Percentiles rank a stretch among this genome's conserved stretches.
These are phyloP conservation scores for Synergus japonicus DNA, from an alignment of 2,888 invertebrate species.

Conservation along the genomic window DNA sequence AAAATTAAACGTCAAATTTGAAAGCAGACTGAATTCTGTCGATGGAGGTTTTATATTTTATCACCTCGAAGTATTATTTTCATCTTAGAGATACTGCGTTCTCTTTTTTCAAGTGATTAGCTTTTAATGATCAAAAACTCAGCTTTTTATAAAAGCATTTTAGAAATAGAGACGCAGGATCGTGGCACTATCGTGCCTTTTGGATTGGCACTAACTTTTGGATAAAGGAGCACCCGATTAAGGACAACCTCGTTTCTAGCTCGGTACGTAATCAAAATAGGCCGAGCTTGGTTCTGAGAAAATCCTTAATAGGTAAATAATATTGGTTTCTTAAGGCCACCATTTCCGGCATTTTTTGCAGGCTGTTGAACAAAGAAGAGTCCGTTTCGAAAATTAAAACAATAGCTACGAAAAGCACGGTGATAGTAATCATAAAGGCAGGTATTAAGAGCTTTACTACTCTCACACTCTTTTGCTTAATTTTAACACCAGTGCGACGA, in stretches of 20 bases:
- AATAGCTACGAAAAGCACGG: conserved; percentile 84
- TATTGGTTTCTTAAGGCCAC: conserved; percentile 86
- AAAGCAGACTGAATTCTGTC: background rate
- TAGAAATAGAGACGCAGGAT: background rate
- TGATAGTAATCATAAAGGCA: conserved; percentile 86
- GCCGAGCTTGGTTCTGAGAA: conserved; percentile 83
- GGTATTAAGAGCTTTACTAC: conserved; percentile 87
- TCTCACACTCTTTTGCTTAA: conserved; percentile 72
- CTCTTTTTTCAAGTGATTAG: background rate
- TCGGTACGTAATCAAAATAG: conserved; percentile 80
- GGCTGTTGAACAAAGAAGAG: conserved; percentile 83
- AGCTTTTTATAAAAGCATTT: conserved; percentile 31
- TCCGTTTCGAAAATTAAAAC: conserved; percentile 89
- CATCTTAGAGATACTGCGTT: background rate
- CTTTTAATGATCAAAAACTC: background rate
- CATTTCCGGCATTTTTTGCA: conserved; percentile 89
- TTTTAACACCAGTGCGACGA: conserved; percentile 58
- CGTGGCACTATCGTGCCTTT: conserved; percentile 3
- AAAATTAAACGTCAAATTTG: background rate
- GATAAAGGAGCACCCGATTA: conserved; percentile 31
- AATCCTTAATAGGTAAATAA: conserved; percentile 90
- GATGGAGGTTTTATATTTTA: background rate
- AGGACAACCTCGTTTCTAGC: conserved; percentile 41
- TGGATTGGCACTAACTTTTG: conserved; percentile 20
- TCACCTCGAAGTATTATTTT: background rate